A percentile compares a stretch with the other conserved stretches of the same genome.
These are phyloP conservation scores for Sebastes nivosus DNA, from an alignment of 2,797 vertebrate species.

Conservation along the genomic window DNA sequence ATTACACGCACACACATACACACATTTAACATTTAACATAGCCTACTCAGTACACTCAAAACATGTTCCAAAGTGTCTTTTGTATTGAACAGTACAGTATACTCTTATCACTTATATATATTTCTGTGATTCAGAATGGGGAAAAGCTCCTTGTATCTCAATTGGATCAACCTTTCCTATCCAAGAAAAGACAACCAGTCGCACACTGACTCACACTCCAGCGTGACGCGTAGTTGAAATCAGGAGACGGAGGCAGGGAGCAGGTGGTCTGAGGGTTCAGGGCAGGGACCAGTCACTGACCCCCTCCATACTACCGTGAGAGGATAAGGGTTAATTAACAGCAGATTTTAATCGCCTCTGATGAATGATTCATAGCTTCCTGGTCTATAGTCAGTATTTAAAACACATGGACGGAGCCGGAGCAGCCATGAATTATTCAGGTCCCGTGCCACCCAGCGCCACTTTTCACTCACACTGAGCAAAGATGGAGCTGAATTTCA, in stretches of 20 bases:
- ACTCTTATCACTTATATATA: not conserved
- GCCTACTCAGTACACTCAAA: constrained; percentile 41
- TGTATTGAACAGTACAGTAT: constrained; percentile 23
- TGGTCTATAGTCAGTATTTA: constrained; percentile 71
- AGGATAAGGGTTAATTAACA: constrained; percentile 82
- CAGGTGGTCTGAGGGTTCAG: constrained; percentile 70
- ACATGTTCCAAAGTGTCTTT: constrained; percentile 30
- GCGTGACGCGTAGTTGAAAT: constrained; percentile 5
- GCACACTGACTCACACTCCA: not conserved
- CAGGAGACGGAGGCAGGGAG: constrained; percentile 31
- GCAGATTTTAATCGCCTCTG: constrained; percentile 76
- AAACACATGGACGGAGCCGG: constrained; percentile 69
- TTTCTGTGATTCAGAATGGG: constrained; percentile 8
- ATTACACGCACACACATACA: constrained; percentile 81
- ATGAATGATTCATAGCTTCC: constrained; percentile 83
- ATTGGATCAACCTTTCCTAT: constrained; percentile 8
- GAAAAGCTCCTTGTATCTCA: constrained; percentile 13
- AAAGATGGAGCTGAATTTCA: constrained; percentile 41
- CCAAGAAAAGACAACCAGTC: constrained; percentile 12
- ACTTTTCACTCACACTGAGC: constrained; percentile 56
- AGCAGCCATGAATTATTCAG: constrained; percentile 77
- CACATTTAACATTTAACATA: constrained; percentile 57
- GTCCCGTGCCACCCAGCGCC: constrained; percentile 32
- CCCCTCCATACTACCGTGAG: constrained; percentile 51
- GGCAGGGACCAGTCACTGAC: constrained; percentile 63